Percentiles rank a stretch among this genome's conserved stretches.
These are phyloP conservation scores for Agrochola lychnidis DNA, from an alignment of 2,888 invertebrate genomes.

Conservation along the genomic window DNA sequence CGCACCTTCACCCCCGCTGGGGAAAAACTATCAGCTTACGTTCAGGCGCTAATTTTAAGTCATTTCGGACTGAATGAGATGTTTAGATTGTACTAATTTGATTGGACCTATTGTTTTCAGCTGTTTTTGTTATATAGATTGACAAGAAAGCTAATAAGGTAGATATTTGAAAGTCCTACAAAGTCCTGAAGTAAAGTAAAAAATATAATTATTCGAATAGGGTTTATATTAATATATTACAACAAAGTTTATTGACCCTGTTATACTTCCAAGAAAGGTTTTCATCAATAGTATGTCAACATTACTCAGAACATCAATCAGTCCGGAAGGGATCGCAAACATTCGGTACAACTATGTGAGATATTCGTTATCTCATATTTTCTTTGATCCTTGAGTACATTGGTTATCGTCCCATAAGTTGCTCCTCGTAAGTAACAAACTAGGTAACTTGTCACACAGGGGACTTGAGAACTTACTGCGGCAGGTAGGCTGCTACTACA, in stretches of 20 bases:
- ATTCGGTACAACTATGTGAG: constrained; percentile 24
- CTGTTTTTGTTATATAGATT: background rate
- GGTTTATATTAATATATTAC: background rate
- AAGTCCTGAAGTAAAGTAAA: background rate
- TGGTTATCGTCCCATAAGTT: constrained; percentile 5
- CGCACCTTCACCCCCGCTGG: constrained; percentile 23
- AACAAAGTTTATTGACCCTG: constrained; percentile 11
- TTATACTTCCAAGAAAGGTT: constrained; percentile 15
- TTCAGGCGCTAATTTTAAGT: constrained; percentile 56
- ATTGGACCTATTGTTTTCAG: background rate
- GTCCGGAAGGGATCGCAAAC: constrained; percentile 38
- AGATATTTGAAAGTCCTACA: background rate
- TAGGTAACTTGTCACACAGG: constrained; percentile 13
- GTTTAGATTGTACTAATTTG: constrained; percentile 30
- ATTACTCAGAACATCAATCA: constrained; percentile 37
- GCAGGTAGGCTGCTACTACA: background rate
- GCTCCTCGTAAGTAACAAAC: constrained; percentile 3
- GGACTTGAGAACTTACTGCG: background rate
- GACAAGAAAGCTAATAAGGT: background rate
- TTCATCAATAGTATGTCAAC: constrained; percentile 31
- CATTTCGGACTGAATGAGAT: constrained; percentile 51
- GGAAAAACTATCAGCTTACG: constrained; percentile 62
- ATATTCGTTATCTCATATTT: constrained; percentile 35
- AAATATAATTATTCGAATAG: background rate
- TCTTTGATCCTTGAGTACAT: constrained; percentile 34